Percentiles rank a stretch among this genome's conserved stretches.
Evolutionary conservation across 1,140 invertebrate genomes (phyloP).

Genomic region (Hypothenemus hampei): DNA sequence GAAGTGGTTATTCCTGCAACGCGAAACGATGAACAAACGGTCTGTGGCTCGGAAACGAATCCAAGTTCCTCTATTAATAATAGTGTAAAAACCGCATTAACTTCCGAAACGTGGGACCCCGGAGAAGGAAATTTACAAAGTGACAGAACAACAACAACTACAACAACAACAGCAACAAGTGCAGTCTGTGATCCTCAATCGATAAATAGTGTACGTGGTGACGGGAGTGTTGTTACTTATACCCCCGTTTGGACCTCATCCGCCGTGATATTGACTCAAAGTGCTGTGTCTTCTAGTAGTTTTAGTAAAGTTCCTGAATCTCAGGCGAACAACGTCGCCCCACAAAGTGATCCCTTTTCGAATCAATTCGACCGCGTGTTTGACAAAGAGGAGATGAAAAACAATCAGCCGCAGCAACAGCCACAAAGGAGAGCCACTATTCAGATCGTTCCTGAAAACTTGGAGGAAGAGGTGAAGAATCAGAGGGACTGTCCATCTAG

Average conservation of each 20-base stretch:
- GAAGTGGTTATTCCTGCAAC: conserved; percentile 7
- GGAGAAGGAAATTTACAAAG: conserved; percentile 51
- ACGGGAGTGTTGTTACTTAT: conserved; percentile 48
- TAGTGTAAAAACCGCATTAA: conserved; percentile 5
- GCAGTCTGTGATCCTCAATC: conserved; percentile 23
- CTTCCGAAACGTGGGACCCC: conserved; percentile 59
- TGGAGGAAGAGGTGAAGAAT: conserved; percentile 23
- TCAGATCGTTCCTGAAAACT: conserved; percentile 12
- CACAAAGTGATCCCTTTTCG: conserved; percentile 63
- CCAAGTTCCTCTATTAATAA: conserved; percentile 31
- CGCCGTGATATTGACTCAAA: conserved; percentile 35
- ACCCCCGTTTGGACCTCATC: conserved; percentile 38
- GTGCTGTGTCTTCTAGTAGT: conserved; percentile 28
- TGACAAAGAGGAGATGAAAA: conserved; percentile 65
- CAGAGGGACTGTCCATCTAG: conserved; percentile 52
- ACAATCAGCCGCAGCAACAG: too few relatives aligned
- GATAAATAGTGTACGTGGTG: conserved; percentile 40
- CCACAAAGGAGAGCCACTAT: conserved; percentile 44
- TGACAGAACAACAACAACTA: conserved; percentile 28
- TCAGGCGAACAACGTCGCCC: conserved; percentile 22
- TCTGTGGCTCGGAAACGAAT: conserved; percentile 6
- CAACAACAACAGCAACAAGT: background rate
- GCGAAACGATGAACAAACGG: conserved; percentile 5
- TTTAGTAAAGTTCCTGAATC: conserved; percentile 39
- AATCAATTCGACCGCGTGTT: conserved; percentile 66